phyloP scores from a whole-genome alignment of 1,140 invertebrate genomes.

The Dreissena rostriformis region DNA sequence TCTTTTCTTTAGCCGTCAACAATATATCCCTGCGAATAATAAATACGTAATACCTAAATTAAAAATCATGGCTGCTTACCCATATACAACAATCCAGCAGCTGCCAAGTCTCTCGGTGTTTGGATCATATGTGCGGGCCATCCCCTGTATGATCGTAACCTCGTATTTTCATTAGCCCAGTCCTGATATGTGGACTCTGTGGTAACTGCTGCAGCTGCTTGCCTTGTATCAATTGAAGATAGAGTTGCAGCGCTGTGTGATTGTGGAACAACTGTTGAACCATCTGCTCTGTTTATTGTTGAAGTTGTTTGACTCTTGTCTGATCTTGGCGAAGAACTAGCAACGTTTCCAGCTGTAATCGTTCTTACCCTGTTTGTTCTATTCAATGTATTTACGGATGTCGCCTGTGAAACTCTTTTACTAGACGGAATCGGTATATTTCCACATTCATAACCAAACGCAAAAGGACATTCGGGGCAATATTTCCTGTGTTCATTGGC shows the following conservation, averaged over 20 bases:
- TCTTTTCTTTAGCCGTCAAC: too few species aligned
- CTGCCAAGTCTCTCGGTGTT: conserved; percentile 89
- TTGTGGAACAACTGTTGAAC: too few species aligned
- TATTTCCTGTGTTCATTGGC: conserved; percentile 89
- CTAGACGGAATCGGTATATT: conserved; percentile 19
- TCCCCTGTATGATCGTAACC: conserved; percentile 87
- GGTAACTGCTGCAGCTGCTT: conserved; percentile 16
- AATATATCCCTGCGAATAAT: too few species aligned
- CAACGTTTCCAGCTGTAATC: too few species aligned
- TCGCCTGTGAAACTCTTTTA: too few species aligned
- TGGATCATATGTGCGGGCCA: conserved; percentile 82
- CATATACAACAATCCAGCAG: conserved; percentile 95
- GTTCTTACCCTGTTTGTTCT: too few species aligned
- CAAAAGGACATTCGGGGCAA: conserved; percentile 87
- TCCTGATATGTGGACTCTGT: conserved; percentile 68
- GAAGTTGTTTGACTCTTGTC: too few species aligned
- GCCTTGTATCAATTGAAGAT: too few species aligned
- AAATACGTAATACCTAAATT: background rate
- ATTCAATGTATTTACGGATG: too few species aligned
- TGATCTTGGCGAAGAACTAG: too few species aligned
- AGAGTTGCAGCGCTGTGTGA: too few species aligned
- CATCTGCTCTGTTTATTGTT: too few species aligned
- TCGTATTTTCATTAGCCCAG: conserved; percentile 84
- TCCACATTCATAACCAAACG: conserved; percentile 80
- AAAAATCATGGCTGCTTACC: conserved; percentile 82